These are phyloP conservation scores for Eupsilia transversa DNA, from an alignment of 2,888 invertebrate species.

Conservation along the genomic window DNA sequence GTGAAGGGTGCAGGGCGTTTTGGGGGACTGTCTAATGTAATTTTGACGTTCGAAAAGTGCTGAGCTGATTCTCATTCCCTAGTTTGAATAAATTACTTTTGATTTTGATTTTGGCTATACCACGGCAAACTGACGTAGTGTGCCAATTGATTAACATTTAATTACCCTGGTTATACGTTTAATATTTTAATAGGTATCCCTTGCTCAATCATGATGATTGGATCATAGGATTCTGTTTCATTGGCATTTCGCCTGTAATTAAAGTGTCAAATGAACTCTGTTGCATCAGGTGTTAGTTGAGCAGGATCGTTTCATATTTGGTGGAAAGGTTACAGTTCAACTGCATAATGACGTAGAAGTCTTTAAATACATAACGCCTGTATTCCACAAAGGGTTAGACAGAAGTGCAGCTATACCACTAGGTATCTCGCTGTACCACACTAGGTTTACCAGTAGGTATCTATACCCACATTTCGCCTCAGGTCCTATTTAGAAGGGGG, in stretches of 20 bases:
- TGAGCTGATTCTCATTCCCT: no score
- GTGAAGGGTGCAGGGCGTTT: no score
- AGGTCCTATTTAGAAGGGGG: no score
- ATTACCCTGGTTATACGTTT: not conserved
- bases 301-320: constrained; percentile 4
- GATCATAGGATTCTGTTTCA: not conserved
- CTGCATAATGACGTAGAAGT: not conserved
- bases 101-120: no score
- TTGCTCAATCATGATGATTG: not conserved
- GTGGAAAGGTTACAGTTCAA: constrained; percentile 20
- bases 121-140: not conserved
- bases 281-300: constrained; percentile 13
- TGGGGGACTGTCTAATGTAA: no score
- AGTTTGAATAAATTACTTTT: no score
- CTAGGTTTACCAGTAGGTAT: no score
- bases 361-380: not conserved
- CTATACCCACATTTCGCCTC: no score
- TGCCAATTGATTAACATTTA: not conserved
- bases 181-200: not conserved
- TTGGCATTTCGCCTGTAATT: constrained; percentile 32
- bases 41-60: no score
- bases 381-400: not conserved
- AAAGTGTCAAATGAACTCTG: not conserved
- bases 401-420: not conserved
- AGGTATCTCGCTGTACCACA: no score